A percentile compares a stretch with the other conserved stretches of the same genome.
These are phyloP conservation scores for Sparidentex hasta DNA, from an alignment of 2,797 vertebrate species.

Conservation along the genomic window DNA sequence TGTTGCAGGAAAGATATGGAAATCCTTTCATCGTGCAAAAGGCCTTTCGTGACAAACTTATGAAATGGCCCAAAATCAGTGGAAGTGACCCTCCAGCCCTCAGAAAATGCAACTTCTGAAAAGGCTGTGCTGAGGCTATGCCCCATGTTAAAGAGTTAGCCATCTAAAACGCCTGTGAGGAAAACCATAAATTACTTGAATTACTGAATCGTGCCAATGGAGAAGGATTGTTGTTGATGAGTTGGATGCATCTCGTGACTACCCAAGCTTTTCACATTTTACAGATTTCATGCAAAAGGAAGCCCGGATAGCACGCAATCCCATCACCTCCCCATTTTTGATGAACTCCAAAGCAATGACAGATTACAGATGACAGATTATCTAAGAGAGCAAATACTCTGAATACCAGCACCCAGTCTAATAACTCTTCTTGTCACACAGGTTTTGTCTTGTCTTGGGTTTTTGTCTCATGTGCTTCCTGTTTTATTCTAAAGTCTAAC, in stretches of 20 bases:
- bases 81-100: no score
- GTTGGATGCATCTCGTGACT: constrained; percentile 17
- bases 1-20: no score
- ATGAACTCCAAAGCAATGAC: constrained; percentile 3
- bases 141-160: constrained; percentile 46
- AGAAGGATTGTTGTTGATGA: constrained; percentile 44
- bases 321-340: constrained; percentile 27
- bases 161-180: constrained; percentile 49
- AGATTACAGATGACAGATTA: constrained; percentile 26
- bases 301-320: constrained; percentile 43
- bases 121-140: constrained; percentile 43
- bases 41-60: no score
- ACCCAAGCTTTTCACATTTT: constrained; percentile 33
- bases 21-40: no score
- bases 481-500: no score
- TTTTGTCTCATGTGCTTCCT: no score
- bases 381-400: constrained; percentile 32
- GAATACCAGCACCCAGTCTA: constrained; percentile 31
- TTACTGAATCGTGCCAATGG: constrained; percentile 48
- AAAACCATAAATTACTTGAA: constrained; percentile 50
- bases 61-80: no score
- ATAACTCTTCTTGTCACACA: no score
- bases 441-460: no score
- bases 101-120: constrained; percentile 28
- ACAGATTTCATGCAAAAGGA: constrained; percentile 51